phyloP scores from a whole-genome alignment of 2,113 vertebrate species.

The Phrynocephalus versicolor region DNA sequence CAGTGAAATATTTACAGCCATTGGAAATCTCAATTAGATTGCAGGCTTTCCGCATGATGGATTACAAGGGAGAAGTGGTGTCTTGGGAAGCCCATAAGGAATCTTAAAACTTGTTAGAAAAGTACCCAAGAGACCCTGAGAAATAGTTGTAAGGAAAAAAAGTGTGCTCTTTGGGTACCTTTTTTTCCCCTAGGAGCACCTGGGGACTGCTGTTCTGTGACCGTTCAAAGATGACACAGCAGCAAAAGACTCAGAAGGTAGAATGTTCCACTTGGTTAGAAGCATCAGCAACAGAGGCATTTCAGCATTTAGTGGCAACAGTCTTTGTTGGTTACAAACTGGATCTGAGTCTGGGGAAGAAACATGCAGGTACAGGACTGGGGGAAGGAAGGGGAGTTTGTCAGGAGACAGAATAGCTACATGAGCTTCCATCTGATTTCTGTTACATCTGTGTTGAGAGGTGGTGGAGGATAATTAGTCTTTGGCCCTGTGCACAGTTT shows the following conservation, averaged over 20 bases:
- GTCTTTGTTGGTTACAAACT: conserved; percentile 1
- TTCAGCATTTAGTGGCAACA: conserved; percentile 19
- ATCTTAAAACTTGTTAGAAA: conserved; percentile 30
- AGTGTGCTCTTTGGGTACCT: background rate
- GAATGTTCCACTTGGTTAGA: conserved; percentile 5
- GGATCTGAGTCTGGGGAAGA: too few relatives aligned
- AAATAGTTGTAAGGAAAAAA: background rate
- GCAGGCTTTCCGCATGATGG: conserved; percentile 18
- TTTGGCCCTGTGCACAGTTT: background rate
- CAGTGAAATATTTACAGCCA: conserved; percentile 57
- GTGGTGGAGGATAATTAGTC: background rate
- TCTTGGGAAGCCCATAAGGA: background rate
- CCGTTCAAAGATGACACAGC: background rate
- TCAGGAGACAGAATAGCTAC: too few relatives aligned
- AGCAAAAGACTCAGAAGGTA: conserved; percentile 8
- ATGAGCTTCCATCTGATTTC: too few relatives aligned
- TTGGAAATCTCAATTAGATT: conserved; percentile 45
- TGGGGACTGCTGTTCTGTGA: background rate
- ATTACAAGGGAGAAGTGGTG: background rate
- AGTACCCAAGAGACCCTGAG: background rate
- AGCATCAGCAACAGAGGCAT: background rate
- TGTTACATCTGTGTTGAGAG: too few relatives aligned
- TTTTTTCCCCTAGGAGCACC: background rate
- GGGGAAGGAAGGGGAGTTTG: too few relatives aligned
- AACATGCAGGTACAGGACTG: too few relatives aligned